phyloP scores from a whole-genome alignment of 2,113 vertebrate species.

The Mellivora capensis region DNA sequence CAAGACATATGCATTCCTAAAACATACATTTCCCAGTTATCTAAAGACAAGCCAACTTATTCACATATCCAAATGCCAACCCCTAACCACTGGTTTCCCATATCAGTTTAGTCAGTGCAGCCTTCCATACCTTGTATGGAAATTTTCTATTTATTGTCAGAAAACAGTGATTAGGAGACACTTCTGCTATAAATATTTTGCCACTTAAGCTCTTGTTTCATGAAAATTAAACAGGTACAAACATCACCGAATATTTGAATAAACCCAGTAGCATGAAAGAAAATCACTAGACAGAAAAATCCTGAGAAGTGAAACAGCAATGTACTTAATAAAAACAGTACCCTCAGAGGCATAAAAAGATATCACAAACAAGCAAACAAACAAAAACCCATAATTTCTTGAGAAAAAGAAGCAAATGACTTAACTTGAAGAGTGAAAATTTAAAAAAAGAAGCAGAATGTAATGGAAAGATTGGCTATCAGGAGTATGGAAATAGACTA shows the following conservation, averaged over 20 bases:
- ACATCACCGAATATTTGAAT: background rate
- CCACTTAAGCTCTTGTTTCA: background rate
- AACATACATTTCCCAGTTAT: background rate
- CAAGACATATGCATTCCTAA: background rate
- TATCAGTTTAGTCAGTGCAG: background rate
- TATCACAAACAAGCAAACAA: background rate
- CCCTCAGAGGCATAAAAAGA: background rate
- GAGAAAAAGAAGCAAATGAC: background rate
- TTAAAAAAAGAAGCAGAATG: background rate
- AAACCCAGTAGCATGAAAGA: background rate
- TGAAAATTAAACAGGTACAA: constrained; percentile 11
- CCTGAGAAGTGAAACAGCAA: background rate
- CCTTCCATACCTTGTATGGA: background rate
- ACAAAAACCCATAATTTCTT: background rate
- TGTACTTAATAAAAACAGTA: background rate
- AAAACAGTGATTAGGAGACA: background rate
- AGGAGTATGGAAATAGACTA: background rate
- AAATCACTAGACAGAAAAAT: background rate
- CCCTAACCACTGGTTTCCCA: background rate
- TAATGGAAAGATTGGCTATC: background rate
- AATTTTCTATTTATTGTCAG: background rate
- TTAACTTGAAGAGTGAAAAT: background rate
- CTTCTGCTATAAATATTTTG: background rate
- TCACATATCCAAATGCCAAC: background rate
- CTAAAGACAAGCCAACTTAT: background rate